Percentiles rank a stretch among this genome's conserved stretches.
These are phyloP conservation scores for Gambusia holbrooki DNA, from an alignment of 2,113 vertebrate genomes.

Conservation along the genomic window DNA sequence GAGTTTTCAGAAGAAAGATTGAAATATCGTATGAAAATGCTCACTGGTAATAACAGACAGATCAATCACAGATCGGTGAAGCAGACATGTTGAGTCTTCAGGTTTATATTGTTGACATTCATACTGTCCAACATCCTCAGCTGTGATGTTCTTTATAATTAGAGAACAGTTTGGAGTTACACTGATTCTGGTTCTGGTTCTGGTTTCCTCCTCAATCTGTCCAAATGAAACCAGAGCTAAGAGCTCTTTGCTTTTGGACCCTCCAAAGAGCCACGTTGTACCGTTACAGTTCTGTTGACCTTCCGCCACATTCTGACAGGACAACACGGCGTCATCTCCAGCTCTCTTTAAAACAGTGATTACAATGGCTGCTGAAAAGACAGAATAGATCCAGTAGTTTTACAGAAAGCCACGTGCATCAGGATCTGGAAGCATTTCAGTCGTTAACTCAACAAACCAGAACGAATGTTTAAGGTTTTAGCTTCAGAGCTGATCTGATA, in stretches of 20 bases:
- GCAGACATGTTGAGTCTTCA: no score
- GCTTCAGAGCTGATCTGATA: not conserved
- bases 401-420: no score
- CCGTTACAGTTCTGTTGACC: not conserved
- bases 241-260: not conserved
- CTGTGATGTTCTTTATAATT: slow-evolving; percentile 19
- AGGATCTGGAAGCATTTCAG: no score
- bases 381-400: not conserved
- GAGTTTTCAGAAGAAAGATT: not conserved
- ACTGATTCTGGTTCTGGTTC: not conserved
- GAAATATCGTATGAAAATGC: slow-evolving; percentile 1
- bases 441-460: no score
- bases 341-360: not conserved
- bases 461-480: no score
- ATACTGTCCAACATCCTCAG: not conserved
- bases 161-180: not conserved
- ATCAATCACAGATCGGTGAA: not conserved
- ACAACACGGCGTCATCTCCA: slow-evolving; percentile 19
- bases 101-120: not conserved
- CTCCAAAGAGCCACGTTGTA: not conserved
- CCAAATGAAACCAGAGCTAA: not conserved
- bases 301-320: not conserved
- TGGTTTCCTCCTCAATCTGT: not conserved
- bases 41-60: slow-evolving; percentile 27
- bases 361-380: not conserved